Evolutionary conservation across 2,888 invertebrate species (phyloP).

Genomic region (Drosophila flavopinicola): DNA sequence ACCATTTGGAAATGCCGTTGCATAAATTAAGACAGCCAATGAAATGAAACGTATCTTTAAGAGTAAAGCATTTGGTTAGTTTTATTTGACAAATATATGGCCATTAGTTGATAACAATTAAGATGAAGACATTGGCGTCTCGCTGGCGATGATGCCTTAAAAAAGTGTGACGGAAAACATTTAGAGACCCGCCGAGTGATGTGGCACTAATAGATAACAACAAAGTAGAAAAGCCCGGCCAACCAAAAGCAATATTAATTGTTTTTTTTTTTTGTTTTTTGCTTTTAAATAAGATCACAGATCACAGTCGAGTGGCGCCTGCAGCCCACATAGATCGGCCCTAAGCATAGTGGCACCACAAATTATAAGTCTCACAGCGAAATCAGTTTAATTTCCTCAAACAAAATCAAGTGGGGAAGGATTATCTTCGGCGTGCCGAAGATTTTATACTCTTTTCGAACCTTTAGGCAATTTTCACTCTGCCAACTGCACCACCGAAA

Average conservation of each 20-base stretch:
- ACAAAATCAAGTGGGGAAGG: too few relatives aligned
- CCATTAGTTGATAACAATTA: conserved; percentile 76
- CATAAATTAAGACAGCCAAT: conserved; percentile 63
- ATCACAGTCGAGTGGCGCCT: conserved; percentile 61
- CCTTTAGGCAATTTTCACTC: too few relatives aligned
- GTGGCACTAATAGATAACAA: conserved; percentile 22
- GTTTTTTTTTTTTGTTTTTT: too few relatives aligned
- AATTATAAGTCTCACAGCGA: conserved; percentile 13
- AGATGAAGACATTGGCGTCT: conserved; percentile 43
- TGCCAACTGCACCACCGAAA: too few relatives aligned
- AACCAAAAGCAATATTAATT: conserved; percentile 59
- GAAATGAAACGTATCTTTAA: conserved; percentile 60
- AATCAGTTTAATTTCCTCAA: conserved; percentile 63
- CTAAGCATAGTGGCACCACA: conserved; percentile 3
- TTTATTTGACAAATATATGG: conserved; percentile 63
- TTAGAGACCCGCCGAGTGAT: conserved; percentile 49
- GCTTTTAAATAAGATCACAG: conserved; percentile 65
- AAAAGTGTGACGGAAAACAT: conserved; percentile 76
- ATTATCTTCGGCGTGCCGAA: too few relatives aligned
- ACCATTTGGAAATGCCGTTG: conserved; percentile 55
- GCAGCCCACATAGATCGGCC: conserved; percentile 39
- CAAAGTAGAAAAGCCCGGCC: background rate
- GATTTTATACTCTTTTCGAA: too few relatives aligned
- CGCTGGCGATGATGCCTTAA: conserved; percentile 10
- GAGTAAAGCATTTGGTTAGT: conserved; percentile 68